Base-by-base conservation (phyloP, 2,797 vertebrate species). In the Rhabdomys pumilio region DNA sequence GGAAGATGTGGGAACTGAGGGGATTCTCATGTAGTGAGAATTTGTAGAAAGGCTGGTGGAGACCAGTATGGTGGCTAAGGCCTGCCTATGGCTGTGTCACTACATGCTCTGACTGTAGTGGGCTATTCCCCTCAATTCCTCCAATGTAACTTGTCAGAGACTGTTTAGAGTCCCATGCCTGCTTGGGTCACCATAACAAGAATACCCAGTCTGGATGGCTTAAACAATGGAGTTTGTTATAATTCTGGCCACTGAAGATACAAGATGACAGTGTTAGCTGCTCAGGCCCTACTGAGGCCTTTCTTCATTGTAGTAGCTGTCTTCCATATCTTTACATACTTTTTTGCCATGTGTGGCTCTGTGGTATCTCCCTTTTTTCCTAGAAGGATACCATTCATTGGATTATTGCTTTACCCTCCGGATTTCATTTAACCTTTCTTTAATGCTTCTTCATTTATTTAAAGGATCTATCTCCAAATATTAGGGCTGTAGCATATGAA, bases 391-490 rank as follows among this genome's bases (percentile, higher is more conserved):
- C 15, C 19, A 17, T 22, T 88, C 73, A 19, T 6, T 41, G 79
- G 73, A 19, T 81, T 80, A 67, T 19, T 57, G 65, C 9, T 81
- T 76, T 14, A 67, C 19, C 7, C 73, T 89, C 59, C 31, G n/a
- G 57, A 80, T 61, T 38, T 44, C 84, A 53, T 55, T 90, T 92
- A 93, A 91, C 77, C 65, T 90, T 92, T 91, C 53, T 72, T 44
- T 57, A 82, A 82, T 57, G 63, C 26, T 38, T 90, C 57, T 90
- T 55, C 76, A 53, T 67, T 90, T 72, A 79, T 92, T 92, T 82
- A 80, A 85, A 93, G 55, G 44, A 44, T 22, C 77, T 59, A 1
- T 90, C 47, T 91, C 26, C 79, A 92, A 82, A 72, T 34, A 38
- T 12, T 86, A 82, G 83, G 75, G 24, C 80, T 95, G 94, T 69